Evolutionary conservation across 2,888 invertebrate genomes (phyloP).

Genomic region (Drosophila melanosoma): DNA sequence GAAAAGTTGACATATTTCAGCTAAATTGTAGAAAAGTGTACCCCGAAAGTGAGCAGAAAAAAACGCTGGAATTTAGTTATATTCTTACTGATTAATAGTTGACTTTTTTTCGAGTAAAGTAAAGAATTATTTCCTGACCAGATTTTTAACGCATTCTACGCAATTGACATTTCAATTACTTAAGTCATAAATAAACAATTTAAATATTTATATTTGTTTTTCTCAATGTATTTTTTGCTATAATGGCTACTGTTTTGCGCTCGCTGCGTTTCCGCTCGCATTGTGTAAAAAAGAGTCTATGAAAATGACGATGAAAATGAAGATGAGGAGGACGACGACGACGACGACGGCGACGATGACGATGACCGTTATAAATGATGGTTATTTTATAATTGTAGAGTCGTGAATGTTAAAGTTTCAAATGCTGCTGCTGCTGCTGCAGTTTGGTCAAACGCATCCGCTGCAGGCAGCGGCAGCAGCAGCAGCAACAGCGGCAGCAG

Average conservation of each 20-base stretch:
- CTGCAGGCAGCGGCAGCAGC: slow-evolving; percentile 34
- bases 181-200: not conserved
- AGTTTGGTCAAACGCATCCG: slow-evolving; percentile 61
- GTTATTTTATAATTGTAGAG: slow-evolving; percentile 77
- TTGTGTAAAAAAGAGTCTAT: slow-evolving; percentile 25
- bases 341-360: slow-evolving; percentile 19
- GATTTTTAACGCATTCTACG: not conserved
- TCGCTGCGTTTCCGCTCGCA: slow-evolving; percentile 70
- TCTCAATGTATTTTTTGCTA: slow-evolving; percentile 1
- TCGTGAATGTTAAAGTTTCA: slow-evolving; percentile 26
- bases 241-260: slow-evolving; percentile 40
- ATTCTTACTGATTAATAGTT: not conserved
- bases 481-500: slow-evolving; percentile 4
- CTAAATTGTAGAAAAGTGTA: not conserved
- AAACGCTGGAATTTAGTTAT: not conserved
- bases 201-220: not conserved
- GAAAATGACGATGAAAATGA: slow-evolving; percentile 21
- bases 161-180: no score
- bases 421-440: slow-evolving; percentile 13
- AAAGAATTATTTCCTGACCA: not conserved
- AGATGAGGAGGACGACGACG: slow-evolving; percentile 9
- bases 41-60: not conserved
- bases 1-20: rapidly evolving
- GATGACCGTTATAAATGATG: slow-evolving; percentile 72
- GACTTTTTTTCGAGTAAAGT: not conserved